These are phyloP conservation scores for Sebastes schlegelii DNA, from an alignment of 2,113 vertebrate genomes.

Conservation along the genomic window DNA sequence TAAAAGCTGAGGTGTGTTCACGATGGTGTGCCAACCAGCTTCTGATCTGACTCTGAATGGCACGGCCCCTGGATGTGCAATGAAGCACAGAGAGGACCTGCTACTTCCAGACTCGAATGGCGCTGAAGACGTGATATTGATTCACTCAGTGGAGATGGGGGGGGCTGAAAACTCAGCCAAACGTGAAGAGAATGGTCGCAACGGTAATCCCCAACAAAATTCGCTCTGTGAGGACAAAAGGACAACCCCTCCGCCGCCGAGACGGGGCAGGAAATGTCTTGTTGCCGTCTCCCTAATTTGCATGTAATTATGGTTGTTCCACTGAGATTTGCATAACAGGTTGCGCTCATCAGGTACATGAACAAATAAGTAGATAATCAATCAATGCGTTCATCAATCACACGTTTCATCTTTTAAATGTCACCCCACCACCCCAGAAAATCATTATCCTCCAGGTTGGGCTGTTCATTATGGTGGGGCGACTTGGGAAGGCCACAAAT, in stretches of 20 bases:
- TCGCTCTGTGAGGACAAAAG: constrained; percentile 66
- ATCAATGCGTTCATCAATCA: constrained; percentile 76
- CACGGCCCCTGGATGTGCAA: constrained; percentile 75
- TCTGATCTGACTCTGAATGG: constrained; percentile 68
- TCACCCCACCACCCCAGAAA: constrained; percentile 52
- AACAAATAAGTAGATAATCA: constrained; percentile 79
- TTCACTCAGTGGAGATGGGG: constrained; percentile 65
- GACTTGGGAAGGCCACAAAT: constrained; percentile 53
- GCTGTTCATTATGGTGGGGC: constrained; percentile 47
- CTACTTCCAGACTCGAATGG: constrained; percentile 76
- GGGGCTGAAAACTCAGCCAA: constrained; percentile 69
- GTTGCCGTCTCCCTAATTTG: constrained; percentile 67
- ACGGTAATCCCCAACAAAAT: constrained; percentile 64
- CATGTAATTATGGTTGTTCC: constrained; percentile 75
- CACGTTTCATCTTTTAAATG: constrained; percentile 74
- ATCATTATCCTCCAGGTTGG: constrained; percentile 58
- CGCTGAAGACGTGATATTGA: constrained; percentile 74
- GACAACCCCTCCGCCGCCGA: constrained; percentile 43
- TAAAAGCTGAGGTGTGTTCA: constrained; percentile 16
- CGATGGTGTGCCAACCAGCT: constrained; percentile 60
- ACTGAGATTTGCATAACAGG: constrained; percentile 74
- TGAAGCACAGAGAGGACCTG: constrained; percentile 73
- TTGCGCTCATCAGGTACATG: constrained; percentile 70
- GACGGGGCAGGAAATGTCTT: constrained; percentile 56
- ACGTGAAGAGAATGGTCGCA: constrained; percentile 70